Evolutionary conservation across 2,888 invertebrate genomes (phyloP).

Genomic region (Acleris emargana): DNA sequence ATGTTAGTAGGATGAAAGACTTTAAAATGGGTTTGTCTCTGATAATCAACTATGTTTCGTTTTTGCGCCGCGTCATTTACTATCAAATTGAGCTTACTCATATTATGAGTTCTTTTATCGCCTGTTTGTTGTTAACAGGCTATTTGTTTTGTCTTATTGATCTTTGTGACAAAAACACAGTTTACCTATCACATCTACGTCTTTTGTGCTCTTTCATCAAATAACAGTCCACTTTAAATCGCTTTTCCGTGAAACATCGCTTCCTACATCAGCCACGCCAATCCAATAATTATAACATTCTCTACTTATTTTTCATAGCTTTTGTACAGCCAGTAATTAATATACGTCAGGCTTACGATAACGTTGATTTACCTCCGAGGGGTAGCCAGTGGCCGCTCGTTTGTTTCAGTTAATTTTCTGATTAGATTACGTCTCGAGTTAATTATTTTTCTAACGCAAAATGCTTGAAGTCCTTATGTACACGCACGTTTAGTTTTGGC

Average conservation of each 20-base stretch:
- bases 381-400: conserved; percentile 27
- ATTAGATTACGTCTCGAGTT: conserved; percentile 32
- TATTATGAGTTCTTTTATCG: too few species aligned
- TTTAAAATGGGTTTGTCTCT: too few species aligned
- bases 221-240: too few species aligned
- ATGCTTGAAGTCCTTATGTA: conserved; percentile 6
- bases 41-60: too few species aligned
- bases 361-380: conserved; percentile 18
- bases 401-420: conserved; percentile 35
- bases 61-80: too few species aligned
- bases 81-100: too few species aligned
- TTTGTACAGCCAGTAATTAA: conserved; percentile 28
- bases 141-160: too few species aligned
- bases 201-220: too few species aligned
- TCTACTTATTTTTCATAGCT: conserved; percentile 25
- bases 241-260: neutral
- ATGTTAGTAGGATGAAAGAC: too few species aligned
- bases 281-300: conserved; percentile 28
- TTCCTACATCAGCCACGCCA: neutral
- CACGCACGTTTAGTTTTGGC: conserved; percentile 1
- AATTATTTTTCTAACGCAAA: conserved; percentile 26
- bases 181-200: too few species aligned
- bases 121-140: too few species aligned
- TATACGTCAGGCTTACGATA: conserved; percentile 29
- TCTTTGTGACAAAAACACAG: too few species aligned